These are phyloP conservation scores for Acanthopleura granulata DNA, from an alignment of 2,888 invertebrate genomes.

Conservation along the genomic window DNA sequence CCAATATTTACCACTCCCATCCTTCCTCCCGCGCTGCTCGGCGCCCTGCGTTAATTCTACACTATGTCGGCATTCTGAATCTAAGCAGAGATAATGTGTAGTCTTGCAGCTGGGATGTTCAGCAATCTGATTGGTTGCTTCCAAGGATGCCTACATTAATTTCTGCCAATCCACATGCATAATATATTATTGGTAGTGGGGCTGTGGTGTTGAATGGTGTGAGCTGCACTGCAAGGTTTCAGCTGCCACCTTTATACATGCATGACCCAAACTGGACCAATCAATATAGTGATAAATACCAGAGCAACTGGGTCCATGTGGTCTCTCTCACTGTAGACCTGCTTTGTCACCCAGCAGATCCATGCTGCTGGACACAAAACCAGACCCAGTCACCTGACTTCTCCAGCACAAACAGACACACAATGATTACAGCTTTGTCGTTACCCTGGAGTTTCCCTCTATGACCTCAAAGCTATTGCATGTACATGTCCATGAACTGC, in stretches of 20 bases:
- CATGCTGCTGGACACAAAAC: not conserved
- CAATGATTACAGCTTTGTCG: too few relatives aligned
- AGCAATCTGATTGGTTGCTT: constrained; percentile 10
- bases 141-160: constrained; percentile 1
- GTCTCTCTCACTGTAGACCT: not conserved
- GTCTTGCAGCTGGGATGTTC: not conserved
- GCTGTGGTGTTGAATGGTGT: too few relatives aligned
- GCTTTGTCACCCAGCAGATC: not conserved
- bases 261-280: constrained; percentile 11
- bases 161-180: constrained; percentile 15
- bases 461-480: too few relatives aligned
- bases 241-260: constrained; percentile 12
- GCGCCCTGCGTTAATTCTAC: constrained; percentile 9
- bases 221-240: not conserved
- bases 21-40: constrained; percentile 3
- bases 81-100: not conserved
- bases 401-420: too few relatives aligned
- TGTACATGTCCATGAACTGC: too few relatives aligned
- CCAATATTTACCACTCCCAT: constrained; percentile 18
- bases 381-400: not conserved
- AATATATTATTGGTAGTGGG: constrained; percentile 1
- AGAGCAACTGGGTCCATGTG: not conserved
- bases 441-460: too few relatives aligned
- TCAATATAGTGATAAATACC: not conserved
- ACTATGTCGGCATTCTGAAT: constrained; percentile 18